Evolutionary conservation across 2,113 vertebrate species (phyloP), one percentile per base, ranked within the genome.

Genomic region (Speoplatyrhinus poulsoni): DNA sequence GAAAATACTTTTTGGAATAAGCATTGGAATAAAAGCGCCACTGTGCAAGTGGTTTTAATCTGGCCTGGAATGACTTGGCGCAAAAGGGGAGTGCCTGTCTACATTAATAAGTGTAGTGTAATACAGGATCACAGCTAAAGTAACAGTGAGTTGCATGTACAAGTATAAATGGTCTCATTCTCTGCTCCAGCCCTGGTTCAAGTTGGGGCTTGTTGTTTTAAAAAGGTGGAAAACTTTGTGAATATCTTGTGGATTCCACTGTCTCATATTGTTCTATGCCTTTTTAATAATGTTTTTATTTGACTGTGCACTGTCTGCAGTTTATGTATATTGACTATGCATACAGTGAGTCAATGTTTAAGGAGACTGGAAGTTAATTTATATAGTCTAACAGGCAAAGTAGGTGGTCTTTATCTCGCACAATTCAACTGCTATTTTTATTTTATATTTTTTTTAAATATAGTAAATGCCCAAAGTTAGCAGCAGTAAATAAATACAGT

Each of bases 21-120:
- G 67, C 8, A 1, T 67, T 72, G 76, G 80, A 87, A 87, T 88
- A 84, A 87, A 85, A 84, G 77, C 72, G 65, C 49, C 77, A 84
- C 72, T 87, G 75, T 87, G 81, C 67, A 73, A 83, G 76, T 82
- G 75, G 73, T 79, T 89, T 87, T 79, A 79, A 82, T 85, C 78
- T 84, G 62, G 67, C 80, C 62, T 13, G 46, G 71, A 77, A 67
- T 77, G 60, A 70, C 16, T 75, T 80, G 81, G 79, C 74, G 46
- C 53, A 56, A 64, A 75, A 64, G 17, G 12, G 49, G 57, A 69
- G 50, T 3, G 69, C 19, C 56, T 84, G 78, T 85, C 78, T 64
- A 82, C 82, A 83, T 85, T 75, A 87, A 87, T 84, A 85, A 83
- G 69, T 69, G 3, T 41, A 72, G 76, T 74, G 69, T 68, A 82